These are phyloP conservation scores for Hirtodrosophila histrioides DNA, from an alignment of 2,888 invertebrate species.

Conservation along the genomic window DNA sequence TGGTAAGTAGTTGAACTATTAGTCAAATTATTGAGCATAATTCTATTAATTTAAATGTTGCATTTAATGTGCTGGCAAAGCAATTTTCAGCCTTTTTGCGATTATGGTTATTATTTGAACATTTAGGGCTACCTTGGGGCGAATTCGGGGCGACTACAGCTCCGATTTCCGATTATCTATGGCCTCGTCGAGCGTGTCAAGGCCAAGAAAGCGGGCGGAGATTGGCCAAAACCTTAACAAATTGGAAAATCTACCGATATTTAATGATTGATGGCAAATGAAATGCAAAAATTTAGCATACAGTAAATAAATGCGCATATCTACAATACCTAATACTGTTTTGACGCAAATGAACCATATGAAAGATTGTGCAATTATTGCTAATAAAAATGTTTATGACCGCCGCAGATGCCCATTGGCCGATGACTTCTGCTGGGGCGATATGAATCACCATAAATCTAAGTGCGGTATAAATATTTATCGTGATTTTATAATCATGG, in stretches of 20 bases:
- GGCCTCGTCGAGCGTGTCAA: constrained; percentile 34
- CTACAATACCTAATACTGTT: constrained; percentile 5
- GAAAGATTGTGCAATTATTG: constrained; percentile 69
- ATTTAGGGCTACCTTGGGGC: constrained; percentile 24
- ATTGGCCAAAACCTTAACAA: constrained; percentile 12
- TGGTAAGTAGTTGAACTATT: constrained; percentile 34
- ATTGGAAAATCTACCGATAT: constrained; percentile 20
- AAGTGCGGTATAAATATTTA: constrained; percentile 75
- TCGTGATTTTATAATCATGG: constrained; percentile 74
- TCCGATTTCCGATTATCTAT: constrained; percentile 14
- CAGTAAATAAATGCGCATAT: constrained; percentile 27
- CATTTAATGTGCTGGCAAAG: constrained; percentile 51
- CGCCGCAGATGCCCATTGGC: constrained; percentile 44
- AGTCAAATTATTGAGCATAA: constrained; percentile 55
- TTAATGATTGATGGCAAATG: constrained; percentile 48
- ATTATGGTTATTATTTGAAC: constrained; percentile 33
- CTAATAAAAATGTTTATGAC: constrained; percentile 72
- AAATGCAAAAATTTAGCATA: constrained; percentile 22
- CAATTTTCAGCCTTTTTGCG: constrained; percentile 32
- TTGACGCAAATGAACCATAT: constrained; percentile 55
- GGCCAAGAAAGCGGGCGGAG: constrained; percentile 40
- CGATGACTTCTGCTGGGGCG: constrained; percentile 62
- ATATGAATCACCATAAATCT: constrained; percentile 75
- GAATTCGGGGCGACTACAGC: background rate
- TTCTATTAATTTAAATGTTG: constrained; percentile 65